Evolutionary conservation across 2,113 vertebrate species (phyloP).

Genomic region (Eidolon helvum): DNA sequence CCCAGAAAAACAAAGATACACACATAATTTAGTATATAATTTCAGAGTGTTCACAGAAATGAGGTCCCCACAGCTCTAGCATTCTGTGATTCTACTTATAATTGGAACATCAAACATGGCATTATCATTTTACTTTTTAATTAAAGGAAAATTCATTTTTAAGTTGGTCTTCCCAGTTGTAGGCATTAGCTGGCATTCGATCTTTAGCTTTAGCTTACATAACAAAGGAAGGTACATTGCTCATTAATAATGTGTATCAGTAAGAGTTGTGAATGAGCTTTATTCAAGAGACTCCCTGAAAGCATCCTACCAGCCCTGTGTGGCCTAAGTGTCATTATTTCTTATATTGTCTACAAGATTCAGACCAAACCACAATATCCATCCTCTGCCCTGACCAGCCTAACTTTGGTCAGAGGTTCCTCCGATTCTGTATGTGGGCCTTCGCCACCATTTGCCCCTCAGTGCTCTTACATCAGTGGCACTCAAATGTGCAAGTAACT

Average conservation of each 20-base stretch:
- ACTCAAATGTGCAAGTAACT: neutral
- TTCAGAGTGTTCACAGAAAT: neutral
- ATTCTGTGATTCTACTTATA: constrained; percentile 2
- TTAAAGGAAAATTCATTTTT: constrained; percentile 12
- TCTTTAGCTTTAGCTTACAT: neutral
- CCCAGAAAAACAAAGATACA: neutral
- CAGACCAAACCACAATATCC: neutral
- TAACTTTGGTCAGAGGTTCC: neutral
- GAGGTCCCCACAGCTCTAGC: neutral
- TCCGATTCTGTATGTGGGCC: neutral
- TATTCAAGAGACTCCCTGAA: neutral
- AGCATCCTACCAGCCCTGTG: neutral
- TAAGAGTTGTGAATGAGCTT: neutral
- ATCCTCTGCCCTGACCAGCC: neutral
- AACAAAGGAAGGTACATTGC: neutral
- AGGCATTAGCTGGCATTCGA: neutral
- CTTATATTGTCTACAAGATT: neutral
- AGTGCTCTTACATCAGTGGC: neutral
- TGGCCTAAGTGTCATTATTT: neutral
- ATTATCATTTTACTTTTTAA: neutral
- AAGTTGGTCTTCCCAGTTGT: neutral
- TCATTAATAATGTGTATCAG: neutral
- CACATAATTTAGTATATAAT: neutral
- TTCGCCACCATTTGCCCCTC: neutral
- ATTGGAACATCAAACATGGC: neutral